Conservation (phyloP, 2,113 vertebrate genomes). For the Emydocephalus ijimae region DNA sequence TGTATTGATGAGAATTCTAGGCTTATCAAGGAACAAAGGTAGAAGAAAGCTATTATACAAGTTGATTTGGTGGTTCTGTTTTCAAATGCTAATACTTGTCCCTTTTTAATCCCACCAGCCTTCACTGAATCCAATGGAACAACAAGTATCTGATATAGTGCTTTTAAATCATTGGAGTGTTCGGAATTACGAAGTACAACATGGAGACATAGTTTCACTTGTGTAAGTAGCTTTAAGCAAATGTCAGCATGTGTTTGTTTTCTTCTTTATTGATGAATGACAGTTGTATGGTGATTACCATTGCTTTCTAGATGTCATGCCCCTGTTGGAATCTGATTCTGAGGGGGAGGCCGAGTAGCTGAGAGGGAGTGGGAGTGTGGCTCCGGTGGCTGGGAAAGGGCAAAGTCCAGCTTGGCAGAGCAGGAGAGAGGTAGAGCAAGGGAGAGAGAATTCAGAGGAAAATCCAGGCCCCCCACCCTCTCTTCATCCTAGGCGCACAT, state of each 20-base stretch:
- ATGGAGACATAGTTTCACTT: conserved; percentile 77
- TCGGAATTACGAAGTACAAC: conserved; percentile 76
- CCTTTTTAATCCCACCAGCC: conserved; percentile 58
- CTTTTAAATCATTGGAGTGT: conserved; percentile 80
- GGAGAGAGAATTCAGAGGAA: too few species aligned
- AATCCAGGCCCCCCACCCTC: too few species aligned
- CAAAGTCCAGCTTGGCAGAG: too few species aligned
- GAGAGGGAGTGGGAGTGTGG: too few species aligned
- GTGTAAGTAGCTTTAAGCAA: conserved; percentile 71
- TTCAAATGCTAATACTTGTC: conserved; percentile 1
- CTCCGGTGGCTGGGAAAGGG: too few species aligned
- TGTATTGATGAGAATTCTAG: neutral
- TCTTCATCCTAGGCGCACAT: too few species aligned
- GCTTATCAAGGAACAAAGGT: neutral
- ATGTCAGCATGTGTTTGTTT: neutral
- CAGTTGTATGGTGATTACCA: neutral
- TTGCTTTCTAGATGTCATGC: neutral
- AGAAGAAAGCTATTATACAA: neutral
- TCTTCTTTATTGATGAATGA: neutral
- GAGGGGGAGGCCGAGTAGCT: too few species aligned
- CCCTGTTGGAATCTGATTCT: too few species aligned
- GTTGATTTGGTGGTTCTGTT: neutral
- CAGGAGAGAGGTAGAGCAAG: too few species aligned
- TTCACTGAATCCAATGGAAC: conserved; percentile 74
- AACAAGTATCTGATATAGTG: conserved; percentile 72